phyloP scores from a whole-genome alignment of 2,113 vertebrate species.

The Xenopus laevis region DNA sequence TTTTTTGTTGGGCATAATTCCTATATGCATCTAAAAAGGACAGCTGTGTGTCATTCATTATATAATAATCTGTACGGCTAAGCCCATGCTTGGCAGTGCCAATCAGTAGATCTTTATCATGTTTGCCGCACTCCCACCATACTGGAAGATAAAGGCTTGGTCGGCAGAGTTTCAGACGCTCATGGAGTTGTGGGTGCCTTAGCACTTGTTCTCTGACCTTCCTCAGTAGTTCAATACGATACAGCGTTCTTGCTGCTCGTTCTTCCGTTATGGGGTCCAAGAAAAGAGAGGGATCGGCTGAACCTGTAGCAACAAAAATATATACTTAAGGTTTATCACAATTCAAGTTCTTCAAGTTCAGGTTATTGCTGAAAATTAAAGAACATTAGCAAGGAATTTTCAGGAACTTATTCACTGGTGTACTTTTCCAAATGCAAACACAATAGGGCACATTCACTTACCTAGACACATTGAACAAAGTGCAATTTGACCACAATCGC shows the following conservation, averaged over 20 bases:
- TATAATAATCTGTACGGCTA: slow-evolving; percentile 93
- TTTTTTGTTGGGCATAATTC: slow-evolving; percentile 88
- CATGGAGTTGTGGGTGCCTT: slow-evolving; percentile 76
- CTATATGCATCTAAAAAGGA: slow-evolving; percentile 91
- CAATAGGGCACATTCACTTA: no score
- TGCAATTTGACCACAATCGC: no score
- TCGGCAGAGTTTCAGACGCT: slow-evolving; percentile 86
- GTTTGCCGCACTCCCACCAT: slow-evolving; percentile 97
- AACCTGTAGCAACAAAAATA: slow-evolving; percentile 58
- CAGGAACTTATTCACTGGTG: no score
- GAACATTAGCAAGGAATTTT: no score
- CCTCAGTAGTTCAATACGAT: slow-evolving; percentile 90
- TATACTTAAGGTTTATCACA: no score
- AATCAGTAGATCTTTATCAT: slow-evolving; percentile 88
- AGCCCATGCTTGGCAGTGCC: slow-evolving; percentile 89
- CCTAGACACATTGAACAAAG: no score
- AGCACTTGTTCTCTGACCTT: slow-evolving; percentile 95
- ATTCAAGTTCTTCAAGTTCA: no score
- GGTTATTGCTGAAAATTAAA: no score
- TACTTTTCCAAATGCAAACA: no score
- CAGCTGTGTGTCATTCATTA: slow-evolving; percentile 93
- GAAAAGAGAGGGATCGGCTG: slow-evolving; percentile 74
- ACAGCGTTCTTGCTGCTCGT: slow-evolving; percentile 87
- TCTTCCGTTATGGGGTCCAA: slow-evolving; percentile 94
- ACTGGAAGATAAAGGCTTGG: slow-evolving; percentile 93